These are phyloP conservation scores for Invenusta paracnida DNA, from an alignment of 2,888 invertebrate species.

Conservation along the genomic window DNA sequence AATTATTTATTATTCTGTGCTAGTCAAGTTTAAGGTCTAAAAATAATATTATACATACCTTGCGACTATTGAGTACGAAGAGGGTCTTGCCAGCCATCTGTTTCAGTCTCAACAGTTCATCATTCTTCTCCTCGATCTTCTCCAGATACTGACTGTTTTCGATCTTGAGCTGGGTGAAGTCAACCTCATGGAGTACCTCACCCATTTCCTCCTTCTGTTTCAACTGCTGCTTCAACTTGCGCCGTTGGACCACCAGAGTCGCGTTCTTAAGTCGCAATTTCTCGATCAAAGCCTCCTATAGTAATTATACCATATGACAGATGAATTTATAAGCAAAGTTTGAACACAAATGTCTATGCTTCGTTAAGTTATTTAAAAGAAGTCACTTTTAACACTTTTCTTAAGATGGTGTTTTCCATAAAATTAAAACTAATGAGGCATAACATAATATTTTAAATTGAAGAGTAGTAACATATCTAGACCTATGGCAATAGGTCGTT, in stretches of 20 bases:
- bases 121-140: slow-evolving; percentile 60
- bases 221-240: slow-evolving; percentile 58
- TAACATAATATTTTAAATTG: too few species aligned
- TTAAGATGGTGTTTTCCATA: background rate
- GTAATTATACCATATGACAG: slow-evolving; percentile 1
- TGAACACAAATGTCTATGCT: too few species aligned
- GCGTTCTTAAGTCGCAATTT: slow-evolving; percentile 59
- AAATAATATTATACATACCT: slow-evolving; percentile 54
- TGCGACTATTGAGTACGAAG: slow-evolving; percentile 57
- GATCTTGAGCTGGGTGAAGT: slow-evolving; percentile 60
- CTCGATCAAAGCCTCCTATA: slow-evolving; percentile 54
- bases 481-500: too few species aligned
- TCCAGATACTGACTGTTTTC: slow-evolving; percentile 61
- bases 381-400: too few species aligned
- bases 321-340: too few species aligned
- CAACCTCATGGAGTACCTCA: slow-evolving; percentile 61
- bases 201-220: slow-evolving; percentile 62
- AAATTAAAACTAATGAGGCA: too few species aligned
- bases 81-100: slow-evolving; percentile 59
- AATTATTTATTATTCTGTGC: too few species aligned
- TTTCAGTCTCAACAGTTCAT: slow-evolving; percentile 58
- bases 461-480: too few species aligned
- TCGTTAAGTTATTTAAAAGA: too few species aligned
- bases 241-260: slow-evolving; percentile 59
- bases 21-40: too few species aligned